A percentile compares a stretch with the other conserved stretches of the same genome.
Evolutionary conservation across 2,888 invertebrate genomes (phyloP).

Genomic region (Drosophila antonietae): DNA sequence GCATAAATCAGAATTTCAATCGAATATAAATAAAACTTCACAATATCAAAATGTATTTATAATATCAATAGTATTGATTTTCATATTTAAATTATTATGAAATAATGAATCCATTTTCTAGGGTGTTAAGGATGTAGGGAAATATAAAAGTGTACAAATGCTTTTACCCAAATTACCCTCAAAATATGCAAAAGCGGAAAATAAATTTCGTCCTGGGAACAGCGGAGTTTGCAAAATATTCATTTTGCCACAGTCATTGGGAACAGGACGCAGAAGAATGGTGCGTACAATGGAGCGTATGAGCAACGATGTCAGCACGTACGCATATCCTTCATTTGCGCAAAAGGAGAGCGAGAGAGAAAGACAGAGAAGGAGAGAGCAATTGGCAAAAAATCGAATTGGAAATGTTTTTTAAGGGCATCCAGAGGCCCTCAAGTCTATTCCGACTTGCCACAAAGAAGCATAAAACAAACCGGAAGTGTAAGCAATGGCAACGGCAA

Average conservation of each 20-base stretch:
- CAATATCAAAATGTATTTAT: not conserved
- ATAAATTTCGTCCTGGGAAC: slow-evolving; percentile 58
- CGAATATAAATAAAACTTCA: not conserved
- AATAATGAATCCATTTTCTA: slow-evolving; percentile 1
- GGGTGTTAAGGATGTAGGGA: slow-evolving; percentile 16
- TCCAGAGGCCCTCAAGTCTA: slow-evolving; percentile 36
- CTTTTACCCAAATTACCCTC: slow-evolving; percentile 67
- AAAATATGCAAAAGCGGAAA: slow-evolving; percentile 71
- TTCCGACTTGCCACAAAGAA: slow-evolving; percentile 40
- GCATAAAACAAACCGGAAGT: slow-evolving; percentile 58
- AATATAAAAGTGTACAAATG: slow-evolving; percentile 33
- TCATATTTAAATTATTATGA: not conserved
- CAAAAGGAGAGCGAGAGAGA: slow-evolving; percentile 14
- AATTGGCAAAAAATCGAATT: slow-evolving; percentile 67
- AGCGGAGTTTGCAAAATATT: slow-evolving; percentile 59
- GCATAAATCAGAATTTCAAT: not conserved
- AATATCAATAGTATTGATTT: not conserved
- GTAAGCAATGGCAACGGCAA: slow-evolving; percentile 42
- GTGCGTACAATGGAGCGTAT: slow-evolving; percentile 51
- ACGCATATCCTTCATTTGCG: slow-evolving; percentile 62
- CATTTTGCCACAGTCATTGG: slow-evolving; percentile 44
- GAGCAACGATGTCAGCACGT: slow-evolving; percentile 66
- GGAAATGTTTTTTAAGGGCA: slow-evolving; percentile 56
- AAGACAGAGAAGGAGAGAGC: slow-evolving; percentile 18
- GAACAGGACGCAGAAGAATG: slow-evolving; percentile 10